phyloP scores from a whole-genome alignment of 2,888 invertebrate genomes.

The Drosophila diplacantha region DNA sequence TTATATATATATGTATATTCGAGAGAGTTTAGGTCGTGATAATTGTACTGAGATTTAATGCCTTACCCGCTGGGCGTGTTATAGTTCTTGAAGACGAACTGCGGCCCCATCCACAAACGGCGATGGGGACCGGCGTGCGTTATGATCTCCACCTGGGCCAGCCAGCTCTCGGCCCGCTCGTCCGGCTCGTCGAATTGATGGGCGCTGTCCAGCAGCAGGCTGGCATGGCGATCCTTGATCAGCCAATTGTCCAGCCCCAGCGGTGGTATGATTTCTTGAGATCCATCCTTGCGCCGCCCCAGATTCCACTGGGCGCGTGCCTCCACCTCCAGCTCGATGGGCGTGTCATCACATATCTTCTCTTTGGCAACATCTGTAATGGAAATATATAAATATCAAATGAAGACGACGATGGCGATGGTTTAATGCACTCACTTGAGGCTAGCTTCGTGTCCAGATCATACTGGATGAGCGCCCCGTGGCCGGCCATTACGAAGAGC shows the following conservation, averaged over 20 bases:
- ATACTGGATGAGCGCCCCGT: constrained; percentile 92
- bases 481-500: constrained; percentile 93
- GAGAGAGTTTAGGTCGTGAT: no score
- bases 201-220: constrained; percentile 72
- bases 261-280: constrained; percentile 86
- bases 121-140: constrained; percentile 98
- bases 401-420: not conserved
- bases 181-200: constrained; percentile 74
- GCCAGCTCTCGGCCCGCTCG: constrained; percentile 90
- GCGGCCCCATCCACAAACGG: constrained; percentile 99
- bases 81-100: constrained; percentile 97
- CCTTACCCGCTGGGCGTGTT: constrained; percentile 85
- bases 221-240: constrained; percentile 78
- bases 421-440: constrained; percentile 65
- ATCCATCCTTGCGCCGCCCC: constrained; percentile 79
- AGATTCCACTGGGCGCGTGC: constrained; percentile 95
- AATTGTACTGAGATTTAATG: no score
- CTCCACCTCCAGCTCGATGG: constrained; percentile 90
- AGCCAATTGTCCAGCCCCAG: constrained; percentile 85
- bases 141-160: constrained; percentile 97
- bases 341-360: constrained; percentile 90
- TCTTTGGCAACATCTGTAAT: constrained; percentile 85
- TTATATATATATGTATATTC: not conserved
- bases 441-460: constrained; percentile 88
- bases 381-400: not conserved